A percentile compares a stretch with the other conserved stretches of the same genome.
phyloP scores from a whole-genome alignment of 2,797 vertebrate genomes.

The Phataginus tetradactyla region DNA sequence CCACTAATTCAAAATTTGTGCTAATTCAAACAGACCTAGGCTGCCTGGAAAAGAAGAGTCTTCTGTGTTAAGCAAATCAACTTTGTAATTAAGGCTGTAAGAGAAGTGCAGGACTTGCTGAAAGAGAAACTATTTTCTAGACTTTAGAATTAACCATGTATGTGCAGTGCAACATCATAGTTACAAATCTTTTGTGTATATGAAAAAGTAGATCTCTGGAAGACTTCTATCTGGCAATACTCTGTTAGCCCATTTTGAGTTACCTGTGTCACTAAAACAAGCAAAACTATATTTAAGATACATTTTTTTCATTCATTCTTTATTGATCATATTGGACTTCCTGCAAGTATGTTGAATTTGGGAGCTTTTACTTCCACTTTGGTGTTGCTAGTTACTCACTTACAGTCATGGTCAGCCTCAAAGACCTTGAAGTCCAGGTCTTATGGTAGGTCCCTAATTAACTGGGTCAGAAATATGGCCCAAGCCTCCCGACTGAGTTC shows the following conservation, averaged over 20 bases:
- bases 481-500: not conserved
- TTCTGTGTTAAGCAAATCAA: conserved; percentile 63
- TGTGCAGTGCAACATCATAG: not conserved
- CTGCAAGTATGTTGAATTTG: conserved; percentile 49
- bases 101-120: conserved; percentile 53
- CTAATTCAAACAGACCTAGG: conserved; percentile 66
- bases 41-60: conserved; percentile 58
- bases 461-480: conserved; percentile 51
- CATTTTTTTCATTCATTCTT: conserved; percentile 45
- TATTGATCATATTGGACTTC: conserved; percentile 24
- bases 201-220: conserved; percentile 43
- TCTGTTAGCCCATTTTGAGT: conserved; percentile 24
- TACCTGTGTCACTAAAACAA: conserved; percentile 27
- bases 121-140: conserved; percentile 55
- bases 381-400: not conserved
- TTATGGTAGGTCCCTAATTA: not conserved
- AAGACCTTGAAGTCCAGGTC: not conserved
- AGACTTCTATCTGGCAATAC: not conserved
- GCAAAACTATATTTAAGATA: conserved; percentile 55
- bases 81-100: conserved; percentile 58
- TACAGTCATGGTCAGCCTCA: not conserved
- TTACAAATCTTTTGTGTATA: conserved; percentile 26
- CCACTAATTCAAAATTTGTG: conserved; percentile 65
- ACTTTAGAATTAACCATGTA: conserved; percentile 51
- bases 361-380: conserved; percentile 15